phyloP scores from a whole-genome alignment of 2,113 vertebrate genomes.

The Neogobius melanostomus region DNA sequence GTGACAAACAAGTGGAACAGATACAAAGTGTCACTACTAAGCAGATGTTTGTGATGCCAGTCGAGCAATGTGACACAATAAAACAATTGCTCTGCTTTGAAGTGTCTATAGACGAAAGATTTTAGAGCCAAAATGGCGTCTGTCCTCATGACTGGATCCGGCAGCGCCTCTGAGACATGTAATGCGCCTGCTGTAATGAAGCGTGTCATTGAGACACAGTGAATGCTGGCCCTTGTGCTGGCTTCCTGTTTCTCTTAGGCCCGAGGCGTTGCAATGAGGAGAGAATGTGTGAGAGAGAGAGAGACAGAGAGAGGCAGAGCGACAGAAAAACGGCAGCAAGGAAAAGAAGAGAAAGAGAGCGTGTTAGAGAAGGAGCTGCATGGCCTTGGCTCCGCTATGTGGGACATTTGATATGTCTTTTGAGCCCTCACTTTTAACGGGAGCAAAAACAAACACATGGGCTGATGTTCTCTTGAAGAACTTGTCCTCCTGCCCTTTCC shows the following conservation, averaged over 20 bases:
- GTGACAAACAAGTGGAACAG: slow-evolving; percentile 37
- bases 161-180: slow-evolving; percentile 67
- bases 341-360: slow-evolving; percentile 61
- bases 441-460: slow-evolving; percentile 80
- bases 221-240: slow-evolving; percentile 75
- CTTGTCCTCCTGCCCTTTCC: slow-evolving; percentile 49
- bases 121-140: slow-evolving; percentile 71
- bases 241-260: slow-evolving; percentile 76
- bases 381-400: slow-evolving; percentile 73
- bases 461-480: slow-evolving; percentile 69
- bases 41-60: slow-evolving; percentile 37
- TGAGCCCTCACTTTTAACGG: slow-evolving; percentile 77
- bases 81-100: slow-evolving; percentile 52
- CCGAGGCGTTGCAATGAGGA: slow-evolving; percentile 69
- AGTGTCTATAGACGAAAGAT: slow-evolving; percentile 61
- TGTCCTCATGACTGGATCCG: slow-evolving; percentile 66
- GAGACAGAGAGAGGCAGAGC: slow-evolving; percentile 42
- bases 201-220: slow-evolving; percentile 77
- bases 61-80: slow-evolving; percentile 47
- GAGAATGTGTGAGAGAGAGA: slow-evolving; percentile 54
- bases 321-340: slow-evolving; percentile 65
- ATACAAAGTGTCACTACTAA: slow-evolving; percentile 51
- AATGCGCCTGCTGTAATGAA: slow-evolving; percentile 69
- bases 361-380: slow-evolving; percentile 69
- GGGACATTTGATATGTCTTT: slow-evolving; percentile 80